These are phyloP conservation scores for Emys orbicularis DNA, from an alignment of 2,797 vertebrate species.

Conservation along the genomic window DNA sequence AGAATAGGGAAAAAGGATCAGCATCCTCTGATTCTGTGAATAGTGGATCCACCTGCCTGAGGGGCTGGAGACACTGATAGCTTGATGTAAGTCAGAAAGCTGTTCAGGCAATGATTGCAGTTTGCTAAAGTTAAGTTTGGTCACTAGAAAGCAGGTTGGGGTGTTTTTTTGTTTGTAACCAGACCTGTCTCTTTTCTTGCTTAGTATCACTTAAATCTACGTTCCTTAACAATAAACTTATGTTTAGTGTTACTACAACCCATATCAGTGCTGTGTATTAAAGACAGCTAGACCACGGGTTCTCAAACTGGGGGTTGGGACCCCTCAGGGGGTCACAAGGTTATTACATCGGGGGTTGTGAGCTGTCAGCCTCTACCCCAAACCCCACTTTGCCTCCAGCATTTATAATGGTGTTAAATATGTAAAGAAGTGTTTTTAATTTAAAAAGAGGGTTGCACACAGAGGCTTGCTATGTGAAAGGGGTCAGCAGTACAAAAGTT, in stretches of 20 bases:
- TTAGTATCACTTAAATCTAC: neutral
- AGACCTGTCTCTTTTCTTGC: neutral
- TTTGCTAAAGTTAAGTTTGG: neutral
- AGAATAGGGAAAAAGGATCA: neutral
- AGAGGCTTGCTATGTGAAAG: too few species aligned
- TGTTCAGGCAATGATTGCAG: neutral
- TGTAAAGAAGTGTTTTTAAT: too few species aligned
- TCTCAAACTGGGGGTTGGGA: too few species aligned
- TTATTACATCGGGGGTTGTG: too few species aligned
- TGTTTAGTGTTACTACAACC: neutral
- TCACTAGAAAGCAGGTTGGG: neutral
- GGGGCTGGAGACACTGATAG: neutral
- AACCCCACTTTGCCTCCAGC: too few species aligned
- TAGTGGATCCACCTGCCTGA: neutral
- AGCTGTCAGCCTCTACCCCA: too few species aligned
- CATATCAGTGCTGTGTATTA: neutral
- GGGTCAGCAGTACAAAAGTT: too few species aligned
- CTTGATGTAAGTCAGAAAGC: neutral
- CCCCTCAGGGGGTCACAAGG: too few species aligned
- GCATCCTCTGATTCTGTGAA: neutral
- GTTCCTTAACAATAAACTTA: neutral
- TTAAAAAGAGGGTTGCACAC: too few species aligned
- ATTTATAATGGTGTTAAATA: too few species aligned
- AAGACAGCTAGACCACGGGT: neutral
- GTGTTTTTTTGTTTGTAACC: neutral